Evolutionary conservation across 2,797 vertebrate genomes (phyloP).

Genomic region (Percopsis omiscomaycus): DNA sequence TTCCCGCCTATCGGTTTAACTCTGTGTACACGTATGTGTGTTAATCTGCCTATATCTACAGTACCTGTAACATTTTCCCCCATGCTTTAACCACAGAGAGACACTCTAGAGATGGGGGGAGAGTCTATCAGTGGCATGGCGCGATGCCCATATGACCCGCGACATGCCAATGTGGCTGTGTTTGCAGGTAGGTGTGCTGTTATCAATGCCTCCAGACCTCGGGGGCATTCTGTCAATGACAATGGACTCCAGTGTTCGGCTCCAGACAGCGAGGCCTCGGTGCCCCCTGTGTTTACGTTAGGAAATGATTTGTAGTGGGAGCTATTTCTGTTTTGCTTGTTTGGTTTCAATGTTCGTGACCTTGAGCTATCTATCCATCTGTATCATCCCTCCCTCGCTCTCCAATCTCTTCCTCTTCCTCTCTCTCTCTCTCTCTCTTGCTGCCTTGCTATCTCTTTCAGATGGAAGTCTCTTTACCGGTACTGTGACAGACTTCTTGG

Average conservation of each 20-base stretch:
- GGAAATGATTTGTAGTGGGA: slow-evolving; percentile 64
- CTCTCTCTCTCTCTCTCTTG: slow-evolving; percentile 12
- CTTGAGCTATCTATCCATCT: slow-evolving; percentile 70
- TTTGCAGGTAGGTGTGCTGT: slow-evolving; percentile 84
- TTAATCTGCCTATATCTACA: neutral
- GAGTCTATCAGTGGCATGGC: slow-evolving; percentile 96
- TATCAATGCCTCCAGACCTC: neutral
- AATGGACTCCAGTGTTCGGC: slow-evolving; percentile 26
- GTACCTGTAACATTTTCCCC: slow-evolving; percentile 1
- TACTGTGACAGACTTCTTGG: slow-evolving; percentile 95
- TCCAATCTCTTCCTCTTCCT: slow-evolving; percentile 1
- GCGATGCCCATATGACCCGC: slow-evolving; percentile 93
- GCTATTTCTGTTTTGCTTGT: slow-evolving; percentile 57
- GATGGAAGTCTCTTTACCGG: slow-evolving; percentile 95
- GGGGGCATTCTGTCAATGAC: slow-evolving; percentile 2
- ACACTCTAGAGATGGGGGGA: slow-evolving; percentile 87
- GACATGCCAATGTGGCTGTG: slow-evolving; percentile 93
- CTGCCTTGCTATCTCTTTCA: slow-evolving; percentile 54
- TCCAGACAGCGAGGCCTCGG: slow-evolving; percentile 27
- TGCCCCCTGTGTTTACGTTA: slow-evolving; percentile 64
- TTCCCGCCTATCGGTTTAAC: slow-evolving; percentile 37
- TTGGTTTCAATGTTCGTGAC: slow-evolving; percentile 71
- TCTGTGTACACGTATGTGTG: neutral
- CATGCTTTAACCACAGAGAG: slow-evolving; percentile 75
- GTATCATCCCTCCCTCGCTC: slow-evolving; percentile 34